These are phyloP conservation scores for Varanus komodoensis DNA, from an alignment of 2,113 vertebrate species.

Conservation along the genomic window DNA sequence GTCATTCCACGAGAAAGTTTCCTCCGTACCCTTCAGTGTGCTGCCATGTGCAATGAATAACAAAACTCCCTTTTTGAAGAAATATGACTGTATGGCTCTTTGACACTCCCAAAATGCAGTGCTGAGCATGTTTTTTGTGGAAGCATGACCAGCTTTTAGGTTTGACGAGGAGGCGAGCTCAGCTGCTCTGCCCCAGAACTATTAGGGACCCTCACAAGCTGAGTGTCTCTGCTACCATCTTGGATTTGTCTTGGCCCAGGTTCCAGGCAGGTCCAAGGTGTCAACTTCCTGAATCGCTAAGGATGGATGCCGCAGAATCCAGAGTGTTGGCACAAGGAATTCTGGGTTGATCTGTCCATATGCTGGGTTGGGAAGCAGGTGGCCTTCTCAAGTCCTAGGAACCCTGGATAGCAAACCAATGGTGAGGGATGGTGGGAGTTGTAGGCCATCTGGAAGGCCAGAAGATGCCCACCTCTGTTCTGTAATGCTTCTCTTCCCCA, in stretches of 20 bases:
- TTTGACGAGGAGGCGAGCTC: too few species aligned
- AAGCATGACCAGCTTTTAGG: background rate
- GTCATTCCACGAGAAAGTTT: slow-evolving; percentile 47
- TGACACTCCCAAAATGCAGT: background rate
- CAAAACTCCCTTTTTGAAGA: slow-evolving; percentile 54
- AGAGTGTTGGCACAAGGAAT: background rate
- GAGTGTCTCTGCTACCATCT: background rate
- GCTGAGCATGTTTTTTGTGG: background rate
- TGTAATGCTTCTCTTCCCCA: background rate
- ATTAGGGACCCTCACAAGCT: background rate
- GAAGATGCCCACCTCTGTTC: too few species aligned
- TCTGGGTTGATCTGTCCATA: background rate
- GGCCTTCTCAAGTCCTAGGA: too few species aligned
- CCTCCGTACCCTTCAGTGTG: background rate
- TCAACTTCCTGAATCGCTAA: background rate
- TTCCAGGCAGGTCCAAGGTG: background rate
- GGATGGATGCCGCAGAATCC: background rate
- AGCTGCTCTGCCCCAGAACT: background rate
- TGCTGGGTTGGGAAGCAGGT: background rate
- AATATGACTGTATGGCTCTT: slow-evolving; percentile 5
- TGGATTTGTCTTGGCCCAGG: background rate
- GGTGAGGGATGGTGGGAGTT: too few species aligned
- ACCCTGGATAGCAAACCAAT: too few species aligned
- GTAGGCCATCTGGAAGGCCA: too few species aligned
- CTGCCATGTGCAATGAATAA: background rate